Conservation (phyloP, 1,140 invertebrate genomes). For the Trypoxylus dichotomus region DNA sequence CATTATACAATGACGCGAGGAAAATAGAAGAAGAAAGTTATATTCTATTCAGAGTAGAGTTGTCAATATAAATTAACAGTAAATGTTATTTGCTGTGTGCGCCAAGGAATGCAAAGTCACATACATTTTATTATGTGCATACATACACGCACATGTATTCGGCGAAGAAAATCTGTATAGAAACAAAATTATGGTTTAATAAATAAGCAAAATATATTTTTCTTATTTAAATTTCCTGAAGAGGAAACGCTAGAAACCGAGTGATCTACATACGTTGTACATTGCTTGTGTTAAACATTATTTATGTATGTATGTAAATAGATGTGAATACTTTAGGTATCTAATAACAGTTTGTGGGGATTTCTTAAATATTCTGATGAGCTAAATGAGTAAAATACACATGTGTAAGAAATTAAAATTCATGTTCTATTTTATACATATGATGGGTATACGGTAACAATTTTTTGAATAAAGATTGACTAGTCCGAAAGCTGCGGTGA, state of each 20-base stretch:
- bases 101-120: no score
- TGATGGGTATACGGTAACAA: no score
- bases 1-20: background rate
- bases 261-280: background rate
- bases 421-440: no score
- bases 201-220: background rate
- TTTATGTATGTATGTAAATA: background rate
- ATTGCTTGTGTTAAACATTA: background rate
- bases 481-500: no score
- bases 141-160: no score
- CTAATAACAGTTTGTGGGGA: background rate
- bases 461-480: no score
- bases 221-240: background rate
- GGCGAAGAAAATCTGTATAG: background rate
- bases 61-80: background rate
- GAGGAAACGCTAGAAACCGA: conserved; percentile 8
- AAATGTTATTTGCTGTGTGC: background rate
- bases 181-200: background rate
- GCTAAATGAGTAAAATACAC: no score
- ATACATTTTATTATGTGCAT: no score
- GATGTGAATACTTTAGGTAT: background rate
- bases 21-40: conserved; percentile 14
- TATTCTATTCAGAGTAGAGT: background rate
- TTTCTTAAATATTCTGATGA: background rate
- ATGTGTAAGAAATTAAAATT: no score